Base-by-base conservation (phyloP, 1,140 invertebrate genomes). In the Stenopsyche tienmushanensis region DNA sequence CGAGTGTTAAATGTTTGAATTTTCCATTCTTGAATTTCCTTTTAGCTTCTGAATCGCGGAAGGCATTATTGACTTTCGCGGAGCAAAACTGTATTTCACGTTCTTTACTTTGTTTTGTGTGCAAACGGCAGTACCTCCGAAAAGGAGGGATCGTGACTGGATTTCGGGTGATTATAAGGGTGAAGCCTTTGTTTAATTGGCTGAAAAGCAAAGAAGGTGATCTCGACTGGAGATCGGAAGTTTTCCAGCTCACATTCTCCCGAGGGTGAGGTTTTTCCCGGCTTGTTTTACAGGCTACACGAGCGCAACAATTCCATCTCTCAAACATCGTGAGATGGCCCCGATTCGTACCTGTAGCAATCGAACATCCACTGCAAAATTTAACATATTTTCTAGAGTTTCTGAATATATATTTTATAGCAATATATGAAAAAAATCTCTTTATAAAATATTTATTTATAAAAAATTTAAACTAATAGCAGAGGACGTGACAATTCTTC, bases 131-230 rank as follows among this genome's bases (percentile, higher is more conserved):
- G 29, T 34, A 13, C 5, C 44, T 8, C 44, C 7, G 18, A 18
- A 15, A 15, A 8, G 44, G 17, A 7, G 44, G 10, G 10, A 5
- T 13, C 10, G 44, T 47, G 8, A 20, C 18, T 47, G 18, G 44
- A 47, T 47, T 47, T 47, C 44, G 10, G 44, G 44, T 47, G 18
- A 54, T 54, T 54, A 54, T 25, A 54, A 54, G 52, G 52, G 52
- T 54, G 52, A 29, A 54, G 24, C 20, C 18, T 25, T 21, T 25
- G 52, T 25, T 54, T 54, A 54, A 54, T 54, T 54, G 52, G 23
- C 52, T 24, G 52, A 54, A 29, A 26, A 29, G 52, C 52, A 54
- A 54, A 54, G 52, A 54, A 54, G 23, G 23, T 25, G 21, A 26
- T 54, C 23, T 25, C 3, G 21, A 49, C 15, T 49, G 21, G 21